A percentile compares a stretch with the other conserved stretches of the same genome.
phyloP scores from a whole-genome alignment of 2,113 vertebrate species.

The Cyprinodon variegatus region DNA sequence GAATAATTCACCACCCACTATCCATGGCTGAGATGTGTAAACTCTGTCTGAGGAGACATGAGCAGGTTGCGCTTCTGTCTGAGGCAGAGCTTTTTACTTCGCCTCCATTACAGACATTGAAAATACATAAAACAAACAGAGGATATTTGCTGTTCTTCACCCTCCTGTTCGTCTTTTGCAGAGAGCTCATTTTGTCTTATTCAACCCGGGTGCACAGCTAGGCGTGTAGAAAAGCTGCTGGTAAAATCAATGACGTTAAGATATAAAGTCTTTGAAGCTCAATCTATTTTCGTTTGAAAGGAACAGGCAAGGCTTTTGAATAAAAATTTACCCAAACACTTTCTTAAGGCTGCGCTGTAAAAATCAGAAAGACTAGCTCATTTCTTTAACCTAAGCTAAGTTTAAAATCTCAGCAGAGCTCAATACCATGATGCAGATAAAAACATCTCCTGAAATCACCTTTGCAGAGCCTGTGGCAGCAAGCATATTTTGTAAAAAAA shows the following conservation, averaged over 20 bases:
- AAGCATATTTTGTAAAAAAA: background rate
- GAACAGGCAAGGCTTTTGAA: background rate
- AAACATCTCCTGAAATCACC: background rate
- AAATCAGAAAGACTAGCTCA: background rate
- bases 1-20: constrained; percentile 68
- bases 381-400: background rate
- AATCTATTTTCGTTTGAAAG: background rate
- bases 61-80: constrained; percentile 17
- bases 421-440: background rate
- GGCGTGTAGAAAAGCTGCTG: constrained; percentile 1
- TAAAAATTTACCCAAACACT: background rate
- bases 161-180: background rate
- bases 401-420: background rate
- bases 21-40: constrained; percentile 50
- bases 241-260: constrained; percentile 3
- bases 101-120: background rate
- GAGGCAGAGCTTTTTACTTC: constrained; percentile 5
- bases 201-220: background rate
- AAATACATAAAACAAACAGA: background rate
- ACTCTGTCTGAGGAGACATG: constrained; percentile 37
- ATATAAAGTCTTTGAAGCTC: background rate
- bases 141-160: background rate
- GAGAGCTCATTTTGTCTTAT: constrained; percentile 11
- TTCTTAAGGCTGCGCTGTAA: background rate
- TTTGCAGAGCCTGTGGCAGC: background rate